A percentile compares a stretch with the other conserved stretches of the same genome.
phyloP scores from a whole-genome alignment of 30 jellyfish, hydroid and myxozoan genomes.

The Euphysa ruthae region DNA sequence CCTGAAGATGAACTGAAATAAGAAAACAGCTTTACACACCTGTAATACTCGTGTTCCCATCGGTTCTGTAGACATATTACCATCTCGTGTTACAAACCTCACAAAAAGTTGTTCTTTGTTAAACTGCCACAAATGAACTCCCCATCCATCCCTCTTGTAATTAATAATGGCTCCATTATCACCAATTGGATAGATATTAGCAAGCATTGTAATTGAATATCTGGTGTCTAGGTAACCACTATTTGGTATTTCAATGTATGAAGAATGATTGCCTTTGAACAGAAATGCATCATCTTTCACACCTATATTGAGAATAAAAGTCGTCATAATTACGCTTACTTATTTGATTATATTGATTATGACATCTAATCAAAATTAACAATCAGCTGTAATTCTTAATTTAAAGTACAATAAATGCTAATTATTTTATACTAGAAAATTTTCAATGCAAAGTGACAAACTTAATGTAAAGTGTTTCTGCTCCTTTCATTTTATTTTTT shows the following conservation, averaged over 20 bases:
- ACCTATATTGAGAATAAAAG: slow-evolving; percentile 43
- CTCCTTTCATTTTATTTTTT: too few species aligned
- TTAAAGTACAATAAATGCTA: too few species aligned
- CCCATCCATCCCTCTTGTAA: slow-evolving; percentile 79
- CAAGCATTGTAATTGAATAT: slow-evolving; percentile 58
- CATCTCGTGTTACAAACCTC: slow-evolving; percentile 82
- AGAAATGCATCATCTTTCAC: slow-evolving; percentile 75
- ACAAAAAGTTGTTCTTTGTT: slow-evolving; percentile 77
- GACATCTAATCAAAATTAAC: too few species aligned
- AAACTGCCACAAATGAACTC: slow-evolving; percentile 95
- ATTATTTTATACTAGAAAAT: too few species aligned
- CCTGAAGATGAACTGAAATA: too few species aligned
- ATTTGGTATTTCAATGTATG: slow-evolving; percentile 80
- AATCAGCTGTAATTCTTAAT: too few species aligned
- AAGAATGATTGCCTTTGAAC: slow-evolving; percentile 82
- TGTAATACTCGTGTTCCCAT: slow-evolving; percentile 82
- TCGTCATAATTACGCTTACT: too few species aligned
- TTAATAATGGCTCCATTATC: slow-evolving; percentile 82
- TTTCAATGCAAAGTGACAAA: too few species aligned
- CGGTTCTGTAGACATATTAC: slow-evolving; percentile 79
- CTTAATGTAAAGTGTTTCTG: too few species aligned
- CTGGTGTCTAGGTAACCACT: slow-evolving; percentile 64
- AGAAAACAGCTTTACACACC: too few species aligned
- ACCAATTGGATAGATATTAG: slow-evolving; percentile 85
- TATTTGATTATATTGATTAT: background rate